Percentiles rank a stretch among this genome's conserved stretches.
Evolutionary conservation across 2,113 vertebrate genomes (phyloP).

Genomic region (Oncorhynchus masou): DNA sequence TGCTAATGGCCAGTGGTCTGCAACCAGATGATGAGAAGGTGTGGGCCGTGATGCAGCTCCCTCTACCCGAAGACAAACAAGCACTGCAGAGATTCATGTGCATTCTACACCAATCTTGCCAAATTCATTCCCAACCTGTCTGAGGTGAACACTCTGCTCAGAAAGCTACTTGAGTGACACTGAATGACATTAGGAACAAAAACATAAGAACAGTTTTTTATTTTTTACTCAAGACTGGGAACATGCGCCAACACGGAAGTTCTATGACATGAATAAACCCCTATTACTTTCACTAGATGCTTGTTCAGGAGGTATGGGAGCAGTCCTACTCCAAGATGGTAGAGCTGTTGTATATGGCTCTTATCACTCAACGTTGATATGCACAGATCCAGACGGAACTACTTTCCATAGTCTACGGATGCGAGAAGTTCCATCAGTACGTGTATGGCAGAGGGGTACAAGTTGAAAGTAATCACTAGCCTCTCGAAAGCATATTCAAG

Average conservation of each 20-base stretch:
- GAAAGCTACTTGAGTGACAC: constrained; percentile 11
- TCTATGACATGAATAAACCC: constrained; percentile 1
- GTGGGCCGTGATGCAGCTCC: background rate
- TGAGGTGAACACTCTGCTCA: constrained; percentile 18
- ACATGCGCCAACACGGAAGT: constrained; percentile 18
- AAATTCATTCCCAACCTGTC: constrained; percentile 28
- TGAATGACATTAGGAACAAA: constrained; percentile 16
- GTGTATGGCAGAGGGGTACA: too few relatives aligned
- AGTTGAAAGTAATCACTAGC: too few relatives aligned
- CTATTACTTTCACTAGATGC: constrained; percentile 17
- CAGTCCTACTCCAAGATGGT: constrained; percentile 5
- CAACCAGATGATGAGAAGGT: too few relatives aligned
- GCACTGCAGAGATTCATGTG: constrained; percentile 5
- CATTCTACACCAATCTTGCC: constrained; percentile 17
- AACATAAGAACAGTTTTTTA: constrained; percentile 2
- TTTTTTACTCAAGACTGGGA: background rate
- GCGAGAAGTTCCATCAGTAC: too few relatives aligned
- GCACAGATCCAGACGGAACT: constrained; percentile 15
- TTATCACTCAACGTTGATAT: background rate
- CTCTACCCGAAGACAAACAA: background rate
- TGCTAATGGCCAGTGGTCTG: too few relatives aligned
- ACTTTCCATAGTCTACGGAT: too few relatives aligned
- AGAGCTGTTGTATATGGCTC: constrained; percentile 13
- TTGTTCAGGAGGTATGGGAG: constrained; percentile 8
- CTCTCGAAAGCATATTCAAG: too few relatives aligned